Evolutionary conservation across 2,888 invertebrate genomes (phyloP), one percentile per base, ranked within the genome.

Genomic region (Drosophila maculinotata): DNA sequence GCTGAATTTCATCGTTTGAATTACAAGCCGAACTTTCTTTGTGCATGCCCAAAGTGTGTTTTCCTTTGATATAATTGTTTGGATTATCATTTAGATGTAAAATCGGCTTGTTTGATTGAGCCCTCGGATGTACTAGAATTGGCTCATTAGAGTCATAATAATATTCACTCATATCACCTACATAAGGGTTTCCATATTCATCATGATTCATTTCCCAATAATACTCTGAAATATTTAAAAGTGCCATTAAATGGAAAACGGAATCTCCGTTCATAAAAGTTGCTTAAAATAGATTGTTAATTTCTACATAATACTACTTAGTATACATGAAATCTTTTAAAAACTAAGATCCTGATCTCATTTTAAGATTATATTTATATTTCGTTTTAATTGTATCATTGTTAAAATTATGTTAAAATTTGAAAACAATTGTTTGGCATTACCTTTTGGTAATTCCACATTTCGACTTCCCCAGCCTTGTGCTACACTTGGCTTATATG

Each of bases 391-490:
- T 15, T 23, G 6, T 12, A 45, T 38, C 6, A 1, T 17, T 12
- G 2, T 25, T 23, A 7, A 4, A 12, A 31, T 9, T 25, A 12
- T 12, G 6, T 8, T 9, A 9, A 5, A 8, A 6, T 25, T 20
- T 20, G 20, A 8, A 20, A 5, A 2, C 1, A 10, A 7, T 4
- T 41, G 8, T 23, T 36, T 10, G 5, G 8, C 6, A 17, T 5
- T 79, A 91, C 91, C 91, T 84, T 82, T 90, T 20, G 92, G 91
- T 44, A 92, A 74, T 53, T 86, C 78, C 45, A 91, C 80, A 67
- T 82, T 87, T n/a, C 90, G 91, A 28, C 91, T 88, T 59, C 89
- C 90, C 91, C 91, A 92, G 26, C 91, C 91, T 57, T 91, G 91
- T n/a, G 91, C 89, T 44, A 92, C 87, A 56, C 79, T 90, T 39